A percentile compares a stretch with the other conserved stretches of the same genome.
Evolutionary conservation across 2,797 vertebrate genomes (phyloP).

Genomic region (Spinus pinus): DNA sequence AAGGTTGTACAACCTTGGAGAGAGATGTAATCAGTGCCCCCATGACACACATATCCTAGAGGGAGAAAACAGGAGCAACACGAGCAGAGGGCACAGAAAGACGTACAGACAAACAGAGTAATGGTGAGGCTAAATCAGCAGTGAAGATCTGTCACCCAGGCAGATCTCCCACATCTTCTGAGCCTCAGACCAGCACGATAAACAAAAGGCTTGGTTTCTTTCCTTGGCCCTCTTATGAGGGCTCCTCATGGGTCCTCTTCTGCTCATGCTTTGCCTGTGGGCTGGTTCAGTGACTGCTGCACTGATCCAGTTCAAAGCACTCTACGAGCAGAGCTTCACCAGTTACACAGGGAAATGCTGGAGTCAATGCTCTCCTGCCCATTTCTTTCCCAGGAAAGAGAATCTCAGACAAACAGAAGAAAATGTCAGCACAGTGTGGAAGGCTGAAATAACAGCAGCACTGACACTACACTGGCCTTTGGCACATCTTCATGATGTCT

Average conservation of each 20-base stretch:
- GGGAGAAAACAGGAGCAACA: not conserved
- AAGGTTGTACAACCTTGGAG: not conserved
- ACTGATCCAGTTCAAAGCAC: not conserved
- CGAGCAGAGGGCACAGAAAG: not conserved
- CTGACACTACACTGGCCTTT: not conserved
- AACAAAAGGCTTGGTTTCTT: not conserved
- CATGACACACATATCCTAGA: not conserved
- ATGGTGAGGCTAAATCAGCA: not conserved
- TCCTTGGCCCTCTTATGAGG: not conserved
- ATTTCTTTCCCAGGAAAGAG: not conserved
- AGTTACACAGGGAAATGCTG: not conserved
- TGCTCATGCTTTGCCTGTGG: not conserved
- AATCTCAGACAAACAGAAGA: not conserved
- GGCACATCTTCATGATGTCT: not conserved
- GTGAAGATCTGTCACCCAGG: not conserved
- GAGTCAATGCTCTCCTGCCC: fast-evolving
- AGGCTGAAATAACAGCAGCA: not conserved
- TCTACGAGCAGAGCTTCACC: not conserved
- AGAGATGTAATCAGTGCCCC: not conserved
- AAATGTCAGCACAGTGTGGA: fast-evolving
- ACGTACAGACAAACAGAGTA: not conserved
- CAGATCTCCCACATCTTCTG: not conserved
- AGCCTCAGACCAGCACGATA: not conserved
- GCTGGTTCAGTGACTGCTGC: not conserved
- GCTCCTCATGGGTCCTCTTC: not conserved